Conservation (phyloP, 1,140 invertebrate genomes). For the Thalassaphorura encarpata region DNA sequence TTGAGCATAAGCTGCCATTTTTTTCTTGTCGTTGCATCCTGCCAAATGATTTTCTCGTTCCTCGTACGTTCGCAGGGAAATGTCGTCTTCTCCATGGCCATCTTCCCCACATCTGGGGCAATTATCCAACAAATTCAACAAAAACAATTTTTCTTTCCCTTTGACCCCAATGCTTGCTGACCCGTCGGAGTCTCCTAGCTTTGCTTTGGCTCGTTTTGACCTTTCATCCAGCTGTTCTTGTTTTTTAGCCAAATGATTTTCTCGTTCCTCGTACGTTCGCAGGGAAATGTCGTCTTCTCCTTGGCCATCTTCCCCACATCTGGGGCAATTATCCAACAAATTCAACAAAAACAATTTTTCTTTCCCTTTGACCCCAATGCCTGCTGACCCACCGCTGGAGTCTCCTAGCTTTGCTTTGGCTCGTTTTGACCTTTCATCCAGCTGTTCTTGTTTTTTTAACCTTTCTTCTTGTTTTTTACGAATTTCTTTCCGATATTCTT, state of each 20-base stretch:
- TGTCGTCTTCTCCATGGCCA: too few species aligned
- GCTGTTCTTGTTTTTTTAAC: conserved; percentile 14
- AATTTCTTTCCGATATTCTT: conserved; percentile 14
- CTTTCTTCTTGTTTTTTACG: conserved; percentile 9
- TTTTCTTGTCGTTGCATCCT: conserved; percentile 10
- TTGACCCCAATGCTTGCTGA: too few species aligned
- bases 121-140: conserved; percentile 10
- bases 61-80: too few species aligned
- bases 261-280: too few species aligned
- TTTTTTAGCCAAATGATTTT: conserved; percentile 14
- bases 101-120: conserved; percentile 16
- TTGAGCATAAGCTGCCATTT: conserved; percentile 12
- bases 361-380: background rate
- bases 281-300: too few species aligned
- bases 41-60: conserved; percentile 6
- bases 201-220: background rate
- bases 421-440: conserved; percentile 1
- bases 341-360: conserved; percentile 11
- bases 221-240: conserved; percentile 13
- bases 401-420: background rate
- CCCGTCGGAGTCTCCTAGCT: background rate
- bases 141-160: conserved; percentile 13
- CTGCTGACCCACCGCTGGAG: background rate
- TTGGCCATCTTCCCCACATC: conserved; percentile 15
- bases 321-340: conserved; percentile 12